Base-by-base conservation (phyloP, 2,888 invertebrate species). In the Tinea pellionella region DNA sequence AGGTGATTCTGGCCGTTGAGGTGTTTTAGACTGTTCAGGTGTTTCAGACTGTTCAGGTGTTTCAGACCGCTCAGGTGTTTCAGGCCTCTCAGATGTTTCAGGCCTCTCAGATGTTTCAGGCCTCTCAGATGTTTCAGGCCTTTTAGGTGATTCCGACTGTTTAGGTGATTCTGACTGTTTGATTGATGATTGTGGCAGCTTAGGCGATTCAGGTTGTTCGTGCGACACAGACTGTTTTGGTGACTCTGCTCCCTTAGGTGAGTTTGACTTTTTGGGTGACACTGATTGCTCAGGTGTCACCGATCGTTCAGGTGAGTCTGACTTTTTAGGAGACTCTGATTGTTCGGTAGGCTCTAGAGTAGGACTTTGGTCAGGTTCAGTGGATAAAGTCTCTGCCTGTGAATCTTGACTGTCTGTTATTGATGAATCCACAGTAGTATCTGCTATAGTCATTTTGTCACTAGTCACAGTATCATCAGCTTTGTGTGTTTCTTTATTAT, bases 401-500 rank as follows among this genome's bases (percentile, higher is more conserved):
- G 37, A 42, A n/a, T n/a, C 42, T n/a, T 58, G 37, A 15, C n/a
- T 18, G 18, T 58, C 42, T 32, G 18, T 15, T 8, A 32, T 18
- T n/a, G 37, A 32, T 24, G 47, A 47, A 9, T 43, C 60, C 2
- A 47, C 60, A 16, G 32, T 60, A 16, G 41, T 55, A 60, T 30
- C 51, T 58, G 47, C 55, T 24, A 30, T 47, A n/a, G n/a, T n/a
- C 15, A 41, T 55, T 16, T 42, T 18, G 37, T 61, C 47, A 47
- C 47, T 63, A 47, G 37, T 41, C 41, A 29, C 37, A 30, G 41
- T 51, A 24, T 61, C 43, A 16, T 32, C 29, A 16, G 24, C n/a
- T 13, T 13, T 13, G 2, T 13, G 2, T 55, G 24, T 16, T 29
- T 55, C 16, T 12, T 19, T 13, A 2, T 16, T 51, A 63, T 61